Evolutionary conservation across 1,140 invertebrate genomes (phyloP), one percentile per base, ranked within the genome.

Genomic region (Microplitis mediator): DNA sequence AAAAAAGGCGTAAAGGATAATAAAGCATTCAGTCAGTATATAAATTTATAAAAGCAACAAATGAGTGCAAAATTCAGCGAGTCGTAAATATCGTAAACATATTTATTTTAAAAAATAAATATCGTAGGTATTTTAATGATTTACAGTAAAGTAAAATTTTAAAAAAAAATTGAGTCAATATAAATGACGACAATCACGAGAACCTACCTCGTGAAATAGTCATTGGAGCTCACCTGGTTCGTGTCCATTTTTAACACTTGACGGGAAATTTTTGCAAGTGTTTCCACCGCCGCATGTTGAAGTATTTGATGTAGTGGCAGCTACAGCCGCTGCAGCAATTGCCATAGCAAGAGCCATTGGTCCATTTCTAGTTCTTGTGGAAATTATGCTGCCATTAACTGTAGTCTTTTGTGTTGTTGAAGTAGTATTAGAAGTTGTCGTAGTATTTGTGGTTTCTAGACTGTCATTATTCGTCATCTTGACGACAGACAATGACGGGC

Each of bases 321-420:
- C 70, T 60, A 60, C 70, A 45, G 70, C 70, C 2, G 70, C 70
- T 16, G 52, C 63, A 36, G 70, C 70, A 35, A 72, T 66, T 72
- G 70, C 70, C 70, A 72, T 64, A 6, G 63, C 70, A 72, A 72
- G 65, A 60, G 70, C 70, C 51, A 72, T 72, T 50, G 70, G 70
- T 50, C 70, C n/a, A 54, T 50, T 67, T 35, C 13, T 67, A 11
- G 31, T 54, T 54, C 31, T 34, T 35, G n/a, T 8, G 8, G 9
- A 23, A 32, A 31, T 67, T 14, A 56, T 32, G 35, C 11, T 54
- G 5, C 50, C 32, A 67, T 54, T 67, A 14, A 23, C 52, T 11
- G 16, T 63, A 13, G 6, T 63, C 35, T 63, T 64, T 64, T n/a
- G n/a, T 35, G 8, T 64, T 8, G 8, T 39, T 64, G 13, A 14